Percentiles rank a stretch among this genome's conserved stretches.
Conservation (phyloP, 2,888 invertebrate species). For the Cryptophagus acutangulus region DNA sequence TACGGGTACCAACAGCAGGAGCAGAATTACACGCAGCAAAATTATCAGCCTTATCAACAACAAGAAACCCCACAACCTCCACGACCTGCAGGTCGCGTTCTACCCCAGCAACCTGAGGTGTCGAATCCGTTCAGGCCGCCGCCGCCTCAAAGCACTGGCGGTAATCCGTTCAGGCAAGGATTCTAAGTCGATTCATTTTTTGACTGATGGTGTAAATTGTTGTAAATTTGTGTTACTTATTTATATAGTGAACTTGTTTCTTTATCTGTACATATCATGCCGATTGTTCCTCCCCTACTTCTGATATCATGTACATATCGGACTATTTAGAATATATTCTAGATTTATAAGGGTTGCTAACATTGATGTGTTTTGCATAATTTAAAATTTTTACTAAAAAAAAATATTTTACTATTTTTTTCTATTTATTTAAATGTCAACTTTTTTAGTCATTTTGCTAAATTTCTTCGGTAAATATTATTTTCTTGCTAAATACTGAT, state of each 20-base stretch:
- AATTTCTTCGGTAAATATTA: no score
- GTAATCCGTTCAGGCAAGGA: slow-evolving; percentile 81
- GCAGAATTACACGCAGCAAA: slow-evolving; percentile 29
- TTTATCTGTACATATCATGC: slow-evolving; percentile 42
- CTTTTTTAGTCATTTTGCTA: no score
- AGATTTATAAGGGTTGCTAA: not conserved
- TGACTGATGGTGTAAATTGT: slow-evolving; percentile 19
- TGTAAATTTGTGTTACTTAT: slow-evolving; percentile 19
- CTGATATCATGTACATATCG: slow-evolving; percentile 38
- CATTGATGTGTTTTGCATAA: not conserved
- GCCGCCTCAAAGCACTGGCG: slow-evolving; percentile 44
- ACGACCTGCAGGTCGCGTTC: slow-evolving; percentile 41
- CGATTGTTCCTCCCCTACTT: slow-evolving; percentile 44
- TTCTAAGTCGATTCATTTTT: slow-evolving; percentile 46
- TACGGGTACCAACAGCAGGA: slow-evolving; percentile 46
- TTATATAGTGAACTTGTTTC: slow-evolving; percentile 30
- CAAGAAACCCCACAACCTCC: slow-evolving; percentile 25
- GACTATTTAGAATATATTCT: slow-evolving; percentile 15
- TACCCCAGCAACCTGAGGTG: slow-evolving; percentile 46
- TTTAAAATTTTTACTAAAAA: not conserved
- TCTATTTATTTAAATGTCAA: not conserved
- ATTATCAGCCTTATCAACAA: slow-evolving; percentile 19
- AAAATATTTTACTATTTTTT: not conserved
- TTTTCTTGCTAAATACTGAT: no score
- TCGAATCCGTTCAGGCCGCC: slow-evolving; percentile 47